phyloP scores from a whole-genome alignment of 2,888 invertebrate species.

The Petrolisthes cinctipes region DNA sequence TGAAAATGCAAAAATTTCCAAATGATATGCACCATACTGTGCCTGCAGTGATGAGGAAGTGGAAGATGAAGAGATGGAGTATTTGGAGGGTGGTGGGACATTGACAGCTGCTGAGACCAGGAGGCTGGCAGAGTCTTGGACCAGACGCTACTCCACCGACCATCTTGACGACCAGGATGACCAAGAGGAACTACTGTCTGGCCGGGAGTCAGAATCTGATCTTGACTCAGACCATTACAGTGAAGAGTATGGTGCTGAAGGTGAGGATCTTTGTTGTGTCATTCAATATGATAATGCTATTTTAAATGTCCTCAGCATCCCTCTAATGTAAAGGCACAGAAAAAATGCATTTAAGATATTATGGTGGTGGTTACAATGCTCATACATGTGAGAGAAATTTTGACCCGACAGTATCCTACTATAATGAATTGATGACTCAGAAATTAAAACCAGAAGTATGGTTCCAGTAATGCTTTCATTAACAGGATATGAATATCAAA shows the following conservation, averaged over 20 bases:
- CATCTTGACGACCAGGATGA: constrained; percentile 57
- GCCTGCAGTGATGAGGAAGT: constrained; percentile 72
- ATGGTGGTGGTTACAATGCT: too few species aligned
- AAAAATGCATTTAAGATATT: too few species aligned
- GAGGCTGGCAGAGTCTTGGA: constrained; percentile 79
- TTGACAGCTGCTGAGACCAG: constrained; percentile 78
- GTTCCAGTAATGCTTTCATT: too few species aligned
- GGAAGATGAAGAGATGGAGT: constrained; percentile 76
- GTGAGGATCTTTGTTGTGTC: constrained; percentile 38
- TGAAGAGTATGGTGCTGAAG: constrained; percentile 63
- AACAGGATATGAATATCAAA: too few species aligned
- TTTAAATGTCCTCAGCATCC: too few species aligned
- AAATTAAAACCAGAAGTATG: too few species aligned
- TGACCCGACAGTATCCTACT: too few species aligned
- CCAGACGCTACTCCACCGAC: constrained; percentile 73
- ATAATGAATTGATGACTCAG: too few species aligned
- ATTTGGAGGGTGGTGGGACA: constrained; percentile 75
- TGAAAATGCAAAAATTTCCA: neutral
- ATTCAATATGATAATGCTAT: too few species aligned
- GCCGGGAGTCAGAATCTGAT: constrained; percentile 67
- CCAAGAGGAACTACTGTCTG: constrained; percentile 66
- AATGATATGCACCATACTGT: neutral
- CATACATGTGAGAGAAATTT: too few species aligned
- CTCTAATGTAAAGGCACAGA: too few species aligned
- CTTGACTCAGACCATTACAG: constrained; percentile 65